These are phyloP conservation scores for Machimus atricapillus DNA, from an alignment of 2,888 invertebrate species.

Conservation along the genomic window DNA sequence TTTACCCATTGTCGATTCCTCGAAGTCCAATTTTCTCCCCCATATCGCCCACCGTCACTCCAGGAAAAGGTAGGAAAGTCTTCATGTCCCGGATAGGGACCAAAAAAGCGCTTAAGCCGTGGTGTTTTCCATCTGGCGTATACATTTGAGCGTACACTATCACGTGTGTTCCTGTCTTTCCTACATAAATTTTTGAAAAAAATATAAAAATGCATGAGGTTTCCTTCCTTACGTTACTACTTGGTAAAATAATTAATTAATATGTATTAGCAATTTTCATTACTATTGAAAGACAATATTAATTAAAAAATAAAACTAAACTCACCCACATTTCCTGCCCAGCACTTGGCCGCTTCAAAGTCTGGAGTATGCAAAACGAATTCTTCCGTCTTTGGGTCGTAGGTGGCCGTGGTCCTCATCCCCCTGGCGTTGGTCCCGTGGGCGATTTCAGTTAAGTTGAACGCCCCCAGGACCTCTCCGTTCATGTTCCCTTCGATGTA, in stretches of 20 bases:
- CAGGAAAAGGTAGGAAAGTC: constrained; percentile 75
- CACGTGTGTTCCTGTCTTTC: constrained; percentile 84
- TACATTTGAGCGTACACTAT: constrained; percentile 88
- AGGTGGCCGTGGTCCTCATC: constrained; percentile 89
- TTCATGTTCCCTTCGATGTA: constrained; percentile 61
- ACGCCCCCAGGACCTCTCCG: constrained; percentile 71
- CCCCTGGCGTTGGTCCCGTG: constrained; percentile 95
- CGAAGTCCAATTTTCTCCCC: constrained; percentile 92
- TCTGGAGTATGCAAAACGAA: constrained; percentile 92
- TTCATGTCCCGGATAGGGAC: constrained; percentile 81
- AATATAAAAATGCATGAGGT: background rate
- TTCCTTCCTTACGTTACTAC: too few relatives aligned
- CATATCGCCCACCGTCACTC: constrained; percentile 88
- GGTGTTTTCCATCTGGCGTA: constrained; percentile 77
- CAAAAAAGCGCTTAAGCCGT: constrained; percentile 89
- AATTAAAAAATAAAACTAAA: background rate
- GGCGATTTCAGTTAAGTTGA: constrained; percentile 88
- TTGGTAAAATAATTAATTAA: background rate
- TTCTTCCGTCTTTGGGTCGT: constrained; percentile 76
- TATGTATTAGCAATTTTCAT: too few relatives aligned
- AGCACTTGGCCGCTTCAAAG: constrained; percentile 95
- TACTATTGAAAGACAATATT: background rate
- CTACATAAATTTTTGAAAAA: constrained; percentile 58
- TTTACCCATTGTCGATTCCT: constrained; percentile 91
- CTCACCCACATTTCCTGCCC: constrained; percentile 89